Conservation (phyloP, 2,797 vertebrate species). For the Threskiornis aethiopicus region DNA sequence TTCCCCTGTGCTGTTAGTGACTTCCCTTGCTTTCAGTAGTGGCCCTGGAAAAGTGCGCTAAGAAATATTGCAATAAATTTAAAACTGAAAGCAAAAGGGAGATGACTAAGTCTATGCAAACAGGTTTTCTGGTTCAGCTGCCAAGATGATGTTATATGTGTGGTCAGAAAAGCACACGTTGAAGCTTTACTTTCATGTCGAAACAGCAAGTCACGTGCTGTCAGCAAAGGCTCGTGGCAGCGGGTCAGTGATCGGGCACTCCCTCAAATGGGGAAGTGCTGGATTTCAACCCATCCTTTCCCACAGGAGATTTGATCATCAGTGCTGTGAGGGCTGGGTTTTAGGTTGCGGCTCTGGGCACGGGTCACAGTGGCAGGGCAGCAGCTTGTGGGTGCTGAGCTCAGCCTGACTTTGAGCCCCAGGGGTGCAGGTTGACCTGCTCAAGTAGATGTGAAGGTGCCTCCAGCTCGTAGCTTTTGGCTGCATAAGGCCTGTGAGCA, state of each 20-base stretch:
- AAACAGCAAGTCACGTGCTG: background rate
- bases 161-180: background rate
- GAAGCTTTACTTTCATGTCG: background rate
- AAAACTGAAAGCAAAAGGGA: background rate
- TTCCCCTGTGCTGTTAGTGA: background rate
- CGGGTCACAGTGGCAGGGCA: accelerated
- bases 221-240: background rate
- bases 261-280: background rate
- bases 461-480: background rate
- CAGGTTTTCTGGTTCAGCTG: background rate
- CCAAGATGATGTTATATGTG: background rate
- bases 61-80: background rate
- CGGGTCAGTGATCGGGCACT: background rate
- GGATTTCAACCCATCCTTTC: background rate
- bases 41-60: background rate
- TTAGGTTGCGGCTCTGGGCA: background rate
- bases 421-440: background rate
- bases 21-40: background rate
- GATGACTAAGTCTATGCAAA: background rate
- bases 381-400: background rate
- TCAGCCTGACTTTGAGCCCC: background rate
- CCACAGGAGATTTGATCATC: accelerated
- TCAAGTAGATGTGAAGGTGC: no score
- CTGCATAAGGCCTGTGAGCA: background rate
- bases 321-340: background rate